These are phyloP conservation scores for Metridium senile DNA, from an alignment of 92 coral and sea anemone species.

Conservation along the genomic window DNA sequence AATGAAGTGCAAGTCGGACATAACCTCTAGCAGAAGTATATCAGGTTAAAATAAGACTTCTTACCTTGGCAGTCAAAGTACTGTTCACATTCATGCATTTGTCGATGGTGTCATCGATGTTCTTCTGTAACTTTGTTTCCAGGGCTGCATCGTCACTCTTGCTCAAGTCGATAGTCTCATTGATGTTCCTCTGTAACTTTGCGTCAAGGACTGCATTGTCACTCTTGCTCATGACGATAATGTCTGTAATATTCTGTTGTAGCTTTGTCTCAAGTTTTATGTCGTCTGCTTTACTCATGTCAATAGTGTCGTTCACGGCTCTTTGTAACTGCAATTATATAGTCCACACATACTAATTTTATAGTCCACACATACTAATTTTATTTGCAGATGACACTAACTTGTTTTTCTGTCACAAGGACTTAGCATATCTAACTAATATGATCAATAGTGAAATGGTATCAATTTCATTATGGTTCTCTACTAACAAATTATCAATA, in stretches of 20 bases:
- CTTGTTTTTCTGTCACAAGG: no score
- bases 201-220: background rate
- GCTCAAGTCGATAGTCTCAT: slow-evolving; percentile 16
- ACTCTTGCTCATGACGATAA: background rate
- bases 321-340: background rate
- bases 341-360: background rate
- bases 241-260: background rate
- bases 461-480: no score
- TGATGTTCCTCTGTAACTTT: background rate
- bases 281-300: slow-evolving; percentile 4
- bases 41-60: background rate
- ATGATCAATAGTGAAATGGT: no score
- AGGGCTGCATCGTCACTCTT: background rate
- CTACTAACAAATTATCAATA: no score
- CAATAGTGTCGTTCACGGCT: background rate
- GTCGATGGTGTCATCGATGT: slow-evolving; percentile 3
- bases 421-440: no score
- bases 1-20: no score
- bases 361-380: no score
- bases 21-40: no score
- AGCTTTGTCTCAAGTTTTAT: background rate
- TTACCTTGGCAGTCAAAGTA: slow-evolving; percentile 8
- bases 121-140: slow-evolving; percentile 6
- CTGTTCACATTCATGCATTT: slow-evolving; percentile 12
- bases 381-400: no score